Evolutionary conservation across 2,797 vertebrate species (phyloP), one percentile per base, ranked within the genome.

Genomic region (Halcyon smyrnensis): DNA sequence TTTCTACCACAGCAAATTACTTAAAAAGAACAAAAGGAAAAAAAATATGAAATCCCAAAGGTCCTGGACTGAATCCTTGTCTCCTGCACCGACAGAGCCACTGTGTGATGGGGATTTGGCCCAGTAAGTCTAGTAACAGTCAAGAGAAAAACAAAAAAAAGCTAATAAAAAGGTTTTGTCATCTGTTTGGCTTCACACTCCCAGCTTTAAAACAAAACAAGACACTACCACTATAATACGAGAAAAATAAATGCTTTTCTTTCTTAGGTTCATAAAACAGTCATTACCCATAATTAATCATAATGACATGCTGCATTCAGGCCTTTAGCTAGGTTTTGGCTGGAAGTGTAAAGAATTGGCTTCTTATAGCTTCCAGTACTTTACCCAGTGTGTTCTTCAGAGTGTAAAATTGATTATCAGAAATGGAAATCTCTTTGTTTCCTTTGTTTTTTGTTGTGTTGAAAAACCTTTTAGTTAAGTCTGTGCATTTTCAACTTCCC

Each of bases 271-370:
- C 98, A 92, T 97, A 98, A 98, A 98, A 97, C 96, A 97, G 97
- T 98, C 97, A 98, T 98, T 98, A 98, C 97, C 96, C 96, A 97
- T 97, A 98, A 98, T 98, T 98, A 98, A 98, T 98, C 98, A 98
- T 97, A 95, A 97, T 98, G 98, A 98, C 97, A 97, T 45, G 24
- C 89, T 86, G 93, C 70, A 98, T 98, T 98, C 98, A 98, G 81
- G 75, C 95, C 93, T 89, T 95, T 96, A 89, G 96, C 94, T 96
- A 90, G 90, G 86, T 93, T 96, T 97, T 97, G 97, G 96, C 64
- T 87, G 94, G 70, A 87, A 97, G 85, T 79, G 4, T 88, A 90
- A 95, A 95, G 92, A 98, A 95, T 93, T 97, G 96, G 96, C 95
- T 97, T 93, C 95, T 94, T 88, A 89, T 82, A 97, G 91, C 91